Evolutionary conservation across 2,113 vertebrate species (phyloP), one percentile per base, ranked within the genome.

Genomic region (Rhynchomys soricoides): DNA sequence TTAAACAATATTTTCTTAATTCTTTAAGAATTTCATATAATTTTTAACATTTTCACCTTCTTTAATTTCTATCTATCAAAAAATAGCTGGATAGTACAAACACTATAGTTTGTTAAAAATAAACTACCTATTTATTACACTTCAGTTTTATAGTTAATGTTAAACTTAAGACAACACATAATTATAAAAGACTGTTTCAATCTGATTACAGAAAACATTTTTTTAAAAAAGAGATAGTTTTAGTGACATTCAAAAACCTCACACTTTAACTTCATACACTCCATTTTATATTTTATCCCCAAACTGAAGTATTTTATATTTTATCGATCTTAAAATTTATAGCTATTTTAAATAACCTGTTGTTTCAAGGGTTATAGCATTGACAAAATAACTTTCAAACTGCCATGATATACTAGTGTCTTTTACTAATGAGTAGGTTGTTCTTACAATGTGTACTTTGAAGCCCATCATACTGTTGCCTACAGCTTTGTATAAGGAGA

Each of bases 331-430:
- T 66, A 31, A 85, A 45, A 71, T 71, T 22, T 73, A 62, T 50
- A 37, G 13, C 5, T 74, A 22, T 70, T 22, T 15, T 82, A 62
- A 62, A 48, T 34, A 81, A 81, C 13, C 3, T 89, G 59, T 55
- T 34, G 1, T 88, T 55, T 89, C 37, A 73, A 74, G 10, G 59
- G 29, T 89, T 29, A 79, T 7, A 45, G 29, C 24, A 70, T 40
- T 50, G 0, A 40, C n/a, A 22, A 12, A 31, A 48, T 40, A 48
- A 40, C 37, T 87, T 78, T 70, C 22, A 62, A 45, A 40, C 4
- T 2, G 24, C 10, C 4, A 48, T 3, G 17, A 17, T 34, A 43
- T 9, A 68, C 13, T 16, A 34, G 3, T 29, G 5, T 0, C 15
- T 48, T 71, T 29, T 59, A 15, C 64, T 15, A 26, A 21, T n/a